A percentile compares a stretch with the other conserved stretches of the same genome.
These are phyloP conservation scores for Drosophila ambigua DNA, from an alignment of 1,140 invertebrate species.

Conservation along the genomic window DNA sequence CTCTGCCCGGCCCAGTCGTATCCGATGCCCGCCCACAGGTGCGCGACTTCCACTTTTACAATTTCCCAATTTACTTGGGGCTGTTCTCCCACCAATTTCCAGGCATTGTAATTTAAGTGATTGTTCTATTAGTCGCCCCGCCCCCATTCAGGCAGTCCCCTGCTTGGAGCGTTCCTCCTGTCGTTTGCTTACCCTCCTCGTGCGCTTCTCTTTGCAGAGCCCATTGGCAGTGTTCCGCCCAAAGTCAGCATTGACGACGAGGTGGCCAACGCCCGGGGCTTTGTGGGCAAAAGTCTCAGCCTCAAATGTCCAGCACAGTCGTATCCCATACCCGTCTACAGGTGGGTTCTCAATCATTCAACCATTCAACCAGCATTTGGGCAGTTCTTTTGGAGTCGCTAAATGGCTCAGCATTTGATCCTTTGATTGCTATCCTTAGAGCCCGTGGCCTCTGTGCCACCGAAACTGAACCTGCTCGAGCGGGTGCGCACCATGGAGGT, in stretches of 20 bases:
- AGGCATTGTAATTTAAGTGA: conserved; percentile 41
- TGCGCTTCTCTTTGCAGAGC: conserved; percentile 85
- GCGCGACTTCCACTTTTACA: conserved; percentile 23
- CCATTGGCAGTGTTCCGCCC: conserved; percentile 90
- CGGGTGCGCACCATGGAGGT: conserved; percentile 85
- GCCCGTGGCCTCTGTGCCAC: conserved; percentile 77
- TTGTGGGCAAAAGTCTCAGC: conserved; percentile 84
- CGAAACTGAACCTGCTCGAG: conserved; percentile 84
- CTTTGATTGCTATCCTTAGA: conserved; percentile 18
- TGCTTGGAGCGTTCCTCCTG: not conserved
- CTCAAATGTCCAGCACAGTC: conserved; percentile 88
- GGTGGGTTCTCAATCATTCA: conserved; percentile 83
- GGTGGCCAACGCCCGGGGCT: conserved; percentile 86
- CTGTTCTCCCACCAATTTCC: conserved; percentile 7
- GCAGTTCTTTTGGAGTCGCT: conserved; percentile 7
- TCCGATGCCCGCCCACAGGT: conserved; percentile 89
- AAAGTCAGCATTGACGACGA: conserved; percentile 90
- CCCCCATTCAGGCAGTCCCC: conserved; percentile 53
- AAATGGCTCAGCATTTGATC: not conserved
- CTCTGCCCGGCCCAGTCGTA: conserved; percentile 88
- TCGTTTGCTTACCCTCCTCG: not conserved
- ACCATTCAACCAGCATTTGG: conserved; percentile 56
- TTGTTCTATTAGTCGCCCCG: conserved; percentile 61
- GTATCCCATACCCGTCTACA: conserved; percentile 87
- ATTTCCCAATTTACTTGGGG: conserved; percentile 52